phyloP scores from a whole-genome alignment of 2,113 vertebrate species.

The Spheniscus mendiculus region DNA sequence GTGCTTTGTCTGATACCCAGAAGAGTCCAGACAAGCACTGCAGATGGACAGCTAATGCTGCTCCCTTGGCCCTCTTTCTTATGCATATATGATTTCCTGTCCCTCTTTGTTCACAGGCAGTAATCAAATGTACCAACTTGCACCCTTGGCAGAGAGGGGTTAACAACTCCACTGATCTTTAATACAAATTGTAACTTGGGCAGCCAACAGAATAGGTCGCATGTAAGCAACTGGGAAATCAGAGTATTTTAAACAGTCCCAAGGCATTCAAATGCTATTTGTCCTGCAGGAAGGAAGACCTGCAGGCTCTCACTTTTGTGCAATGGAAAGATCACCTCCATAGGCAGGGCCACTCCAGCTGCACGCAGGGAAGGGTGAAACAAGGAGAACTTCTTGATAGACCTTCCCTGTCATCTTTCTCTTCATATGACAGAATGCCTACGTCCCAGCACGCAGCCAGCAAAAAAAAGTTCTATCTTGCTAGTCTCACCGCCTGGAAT shows the following conservation, averaged over 20 bases:
- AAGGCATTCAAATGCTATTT: background rate
- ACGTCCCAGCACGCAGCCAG: background rate
- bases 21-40: background rate
- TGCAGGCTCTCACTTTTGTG: background rate
- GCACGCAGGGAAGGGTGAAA: background rate
- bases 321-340: background rate
- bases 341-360: background rate
- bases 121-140: background rate
- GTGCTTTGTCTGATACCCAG: background rate
- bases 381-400: background rate
- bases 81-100: background rate
- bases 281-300: background rate
- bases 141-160: background rate
- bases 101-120: background rate
- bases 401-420: background rate
- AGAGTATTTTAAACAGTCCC: background rate
- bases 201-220: background rate
- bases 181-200: background rate
- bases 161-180: background rate
- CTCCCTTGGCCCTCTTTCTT: background rate
- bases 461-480: background rate
- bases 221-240: background rate
- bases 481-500: background rate
- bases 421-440: background rate
- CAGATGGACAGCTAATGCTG: background rate